A percentile compares a stretch with the other conserved stretches of the same genome.
Evolutionary conservation across 1,140 invertebrate species (phyloP).

Genomic region (Rhyacophila brunnea): DNA sequence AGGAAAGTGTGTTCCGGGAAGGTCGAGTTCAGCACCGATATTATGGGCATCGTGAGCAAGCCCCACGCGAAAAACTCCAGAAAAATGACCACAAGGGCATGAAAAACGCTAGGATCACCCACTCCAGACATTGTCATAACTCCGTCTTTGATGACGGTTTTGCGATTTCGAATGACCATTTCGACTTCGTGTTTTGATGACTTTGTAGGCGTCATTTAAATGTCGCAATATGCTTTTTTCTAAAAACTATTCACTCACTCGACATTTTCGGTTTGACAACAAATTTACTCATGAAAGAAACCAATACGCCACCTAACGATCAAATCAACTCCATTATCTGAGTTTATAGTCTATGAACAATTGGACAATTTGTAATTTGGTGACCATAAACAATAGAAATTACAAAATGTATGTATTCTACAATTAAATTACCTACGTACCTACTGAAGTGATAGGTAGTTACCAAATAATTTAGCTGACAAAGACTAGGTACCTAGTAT

Average conservation of each 20-base stretch:
- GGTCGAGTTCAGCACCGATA: slow-evolving; percentile 93
- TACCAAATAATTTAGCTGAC: too few relatives aligned
- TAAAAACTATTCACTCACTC: slow-evolving; percentile 8
- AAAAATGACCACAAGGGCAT: slow-evolving; percentile 98
- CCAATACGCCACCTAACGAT: too few relatives aligned
- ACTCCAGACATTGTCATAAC: slow-evolving; percentile 71
- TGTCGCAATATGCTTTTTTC: slow-evolving; percentile 10
- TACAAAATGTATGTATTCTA: too few relatives aligned
- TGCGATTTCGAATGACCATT: slow-evolving; percentile 54
- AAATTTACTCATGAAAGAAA: background rate
- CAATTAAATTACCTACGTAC: too few relatives aligned
- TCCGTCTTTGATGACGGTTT: slow-evolving; percentile 49
- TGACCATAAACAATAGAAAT: too few relatives aligned
- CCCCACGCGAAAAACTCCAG: slow-evolving; percentile 99
- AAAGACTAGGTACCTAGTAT: too few relatives aligned
- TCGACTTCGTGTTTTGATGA: slow-evolving; percentile 54
- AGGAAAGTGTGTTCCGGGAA: slow-evolving; percentile 99
- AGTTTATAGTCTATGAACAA: too few relatives aligned
- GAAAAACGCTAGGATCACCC: slow-evolving; percentile 92
- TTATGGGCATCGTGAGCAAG: slow-evolving; percentile 95
- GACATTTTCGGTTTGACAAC: slow-evolving; percentile 11
- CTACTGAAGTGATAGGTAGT: too few relatives aligned
- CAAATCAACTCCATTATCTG: too few relatives aligned
- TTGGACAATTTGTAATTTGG: too few relatives aligned
- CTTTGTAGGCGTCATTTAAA: slow-evolving; percentile 52